Evolutionary conservation across 2,888 invertebrate genomes (phyloP).

Genomic region (Odontomyia ornata): DNA sequence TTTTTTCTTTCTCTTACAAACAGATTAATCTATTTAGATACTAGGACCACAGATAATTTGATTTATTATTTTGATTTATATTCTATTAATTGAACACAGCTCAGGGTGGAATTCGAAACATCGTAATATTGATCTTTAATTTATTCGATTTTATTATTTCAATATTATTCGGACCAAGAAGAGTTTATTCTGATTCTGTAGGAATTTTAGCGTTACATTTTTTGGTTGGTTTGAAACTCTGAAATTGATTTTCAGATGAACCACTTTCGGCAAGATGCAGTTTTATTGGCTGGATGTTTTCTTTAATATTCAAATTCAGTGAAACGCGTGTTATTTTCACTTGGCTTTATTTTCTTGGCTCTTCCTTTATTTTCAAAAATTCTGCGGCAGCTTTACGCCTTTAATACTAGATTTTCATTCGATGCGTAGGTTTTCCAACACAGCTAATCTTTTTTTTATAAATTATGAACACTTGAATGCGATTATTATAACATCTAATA

Average conservation of each 20-base stretch:
- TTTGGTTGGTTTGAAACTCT: not conserved
- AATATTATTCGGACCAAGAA: not conserved
- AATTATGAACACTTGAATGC: constrained; percentile 49
- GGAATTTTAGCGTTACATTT: not conserved
- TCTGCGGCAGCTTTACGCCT: not conserved
- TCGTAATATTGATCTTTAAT: constrained; percentile 12
- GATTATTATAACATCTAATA: constrained; percentile 15
- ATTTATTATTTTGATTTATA: constrained; percentile 20
- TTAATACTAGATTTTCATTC: constrained; percentile 31
- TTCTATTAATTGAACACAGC: constrained; percentile 61
- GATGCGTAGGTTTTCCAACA: constrained; percentile 3
- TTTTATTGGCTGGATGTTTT: not conserved
- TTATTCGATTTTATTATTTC: not conserved
- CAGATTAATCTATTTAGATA: constrained; percentile 30
- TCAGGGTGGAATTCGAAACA: constrained; percentile 54
- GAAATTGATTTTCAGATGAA: not conserved
- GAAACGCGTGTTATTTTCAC: not conserved
- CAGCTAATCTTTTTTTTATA: constrained; percentile 45
- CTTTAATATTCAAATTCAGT: not conserved
- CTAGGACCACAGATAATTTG: constrained; percentile 55
- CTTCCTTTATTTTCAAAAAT: not conserved
- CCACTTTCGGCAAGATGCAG: not conserved
- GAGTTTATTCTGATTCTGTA: not conserved
- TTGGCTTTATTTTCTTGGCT: not conserved
- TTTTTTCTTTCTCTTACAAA: not conserved